Evolutionary conservation across 2,113 vertebrate species (phyloP).

Genomic region (Cyanoliseus patagonus): DNA sequence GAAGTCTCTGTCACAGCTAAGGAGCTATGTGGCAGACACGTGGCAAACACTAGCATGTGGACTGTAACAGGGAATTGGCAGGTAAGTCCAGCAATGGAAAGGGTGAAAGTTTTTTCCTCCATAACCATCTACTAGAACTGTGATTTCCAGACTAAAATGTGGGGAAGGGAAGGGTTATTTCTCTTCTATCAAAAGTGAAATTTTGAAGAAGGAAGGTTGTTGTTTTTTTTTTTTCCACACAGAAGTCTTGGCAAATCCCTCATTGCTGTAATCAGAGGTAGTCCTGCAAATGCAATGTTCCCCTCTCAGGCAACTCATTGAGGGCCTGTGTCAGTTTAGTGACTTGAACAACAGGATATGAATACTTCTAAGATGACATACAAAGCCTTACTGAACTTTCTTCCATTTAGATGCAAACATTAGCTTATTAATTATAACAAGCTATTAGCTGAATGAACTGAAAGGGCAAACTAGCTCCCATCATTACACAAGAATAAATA

Average conservation of each 20-base stretch:
- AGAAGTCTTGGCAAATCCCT: background rate
- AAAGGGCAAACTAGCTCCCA: background rate
- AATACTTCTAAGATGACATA: background rate
- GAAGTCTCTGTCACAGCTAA: background rate
- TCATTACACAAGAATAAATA: background rate
- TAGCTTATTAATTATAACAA: background rate
- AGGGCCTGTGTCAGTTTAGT: background rate
- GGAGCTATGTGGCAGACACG: background rate
- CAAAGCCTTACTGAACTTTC: background rate
- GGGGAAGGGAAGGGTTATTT: rapidly evolving
- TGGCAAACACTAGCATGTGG: background rate
- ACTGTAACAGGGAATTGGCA: background rate
- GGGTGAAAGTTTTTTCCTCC: background rate
- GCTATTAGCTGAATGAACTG: background rate
- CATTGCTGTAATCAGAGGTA: background rate
- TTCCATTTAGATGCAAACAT: background rate
- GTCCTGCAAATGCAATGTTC: background rate
- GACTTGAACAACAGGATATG: conserved; percentile 28
- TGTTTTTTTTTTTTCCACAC: background rate
- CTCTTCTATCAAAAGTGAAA: background rate
- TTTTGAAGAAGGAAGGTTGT: background rate
- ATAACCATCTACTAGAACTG: background rate
- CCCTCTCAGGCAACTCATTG: background rate
- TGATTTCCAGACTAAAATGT: background rate
- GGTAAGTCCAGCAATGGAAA: background rate